Evolutionary conservation across 2,797 vertebrate species (phyloP).

Genomic region (Miichthys miiuy): DNA sequence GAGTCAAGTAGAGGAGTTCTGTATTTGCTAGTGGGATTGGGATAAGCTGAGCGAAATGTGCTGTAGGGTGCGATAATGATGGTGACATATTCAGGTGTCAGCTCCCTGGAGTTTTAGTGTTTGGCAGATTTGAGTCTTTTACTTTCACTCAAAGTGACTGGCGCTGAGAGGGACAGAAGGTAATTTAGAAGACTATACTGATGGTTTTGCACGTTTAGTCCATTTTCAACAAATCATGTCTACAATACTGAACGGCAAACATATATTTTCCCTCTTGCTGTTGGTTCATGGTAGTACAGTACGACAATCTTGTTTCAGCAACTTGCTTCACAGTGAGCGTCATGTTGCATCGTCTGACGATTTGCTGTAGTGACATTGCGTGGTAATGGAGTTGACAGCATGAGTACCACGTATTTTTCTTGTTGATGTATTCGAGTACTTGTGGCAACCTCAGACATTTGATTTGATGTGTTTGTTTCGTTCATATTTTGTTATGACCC

Average conservation of each 20-base stretch:
- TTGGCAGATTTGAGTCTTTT: slow-evolving; percentile 26
- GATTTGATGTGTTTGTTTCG: not conserved
- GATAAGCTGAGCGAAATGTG: slow-evolving; percentile 22
- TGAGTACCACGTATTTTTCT: not conserved
- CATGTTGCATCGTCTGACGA: not conserved
- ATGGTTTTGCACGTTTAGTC: not conserved
- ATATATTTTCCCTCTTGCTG: not conserved
- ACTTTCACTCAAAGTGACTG: slow-evolving; percentile 15
- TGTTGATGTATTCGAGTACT: not conserved
- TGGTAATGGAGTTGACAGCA: not conserved
- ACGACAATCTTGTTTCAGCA: not conserved
- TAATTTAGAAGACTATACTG: not conserved
- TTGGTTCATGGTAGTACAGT: not conserved
- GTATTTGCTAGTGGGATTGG: slow-evolving; percentile 24
- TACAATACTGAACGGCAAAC: not conserved
- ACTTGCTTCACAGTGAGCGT: not conserved
- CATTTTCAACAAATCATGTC: not conserved
- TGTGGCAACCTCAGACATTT: slow-evolving; percentile 10
- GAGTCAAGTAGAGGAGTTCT: slow-evolving; percentile 8
- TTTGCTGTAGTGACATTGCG: slow-evolving; percentile 12
- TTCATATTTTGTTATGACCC: not conserved
- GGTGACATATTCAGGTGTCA: slow-evolving; percentile 49
- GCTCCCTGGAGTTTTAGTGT: slow-evolving; percentile 33
- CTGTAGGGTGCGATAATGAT: slow-evolving; percentile 35
- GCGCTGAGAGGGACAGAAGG: not conserved